phyloP scores from a whole-genome alignment of 1,140 invertebrate species.

The Heliothis virescens region DNA sequence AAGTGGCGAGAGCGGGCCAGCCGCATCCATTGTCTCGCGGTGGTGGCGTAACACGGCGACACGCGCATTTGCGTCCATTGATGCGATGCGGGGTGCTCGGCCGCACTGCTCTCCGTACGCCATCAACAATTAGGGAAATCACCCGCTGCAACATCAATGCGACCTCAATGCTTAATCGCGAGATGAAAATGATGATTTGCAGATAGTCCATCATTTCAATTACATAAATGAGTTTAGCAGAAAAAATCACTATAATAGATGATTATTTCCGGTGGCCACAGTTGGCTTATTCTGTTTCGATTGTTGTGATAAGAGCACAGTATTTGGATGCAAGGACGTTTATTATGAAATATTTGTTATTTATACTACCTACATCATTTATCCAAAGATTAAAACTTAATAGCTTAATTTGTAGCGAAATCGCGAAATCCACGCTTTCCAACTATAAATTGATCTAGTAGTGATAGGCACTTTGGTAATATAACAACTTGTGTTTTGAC shows the following conservation, averaged over 20 bases:
- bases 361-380: background rate
- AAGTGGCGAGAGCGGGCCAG: slow-evolving; percentile 64
- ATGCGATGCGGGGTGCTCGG: slow-evolving; percentile 61
- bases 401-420: too few relatives aligned
- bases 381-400: too few relatives aligned
- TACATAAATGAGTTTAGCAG: slow-evolving; percentile 74
- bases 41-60: slow-evolving; percentile 80
- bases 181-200: slow-evolving; percentile 77
- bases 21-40: slow-evolving; percentile 69
- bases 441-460: too few relatives aligned
- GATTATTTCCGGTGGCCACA: slow-evolving; percentile 78
- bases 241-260: slow-evolving; percentile 76
- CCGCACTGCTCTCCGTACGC: slow-evolving; percentile 48
- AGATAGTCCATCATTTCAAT: slow-evolving; percentile 72
- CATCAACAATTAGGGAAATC: slow-evolving; percentile 72
- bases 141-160: slow-evolving; percentile 67
- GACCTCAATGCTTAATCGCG: slow-evolving; percentile 78
- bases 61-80: slow-evolving; percentile 81
- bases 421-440: background rate
- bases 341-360: slow-evolving; percentile 34
- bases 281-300: slow-evolving; percentile 71
- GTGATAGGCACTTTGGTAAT: background rate
- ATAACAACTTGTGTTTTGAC: slow-evolving; percentile 28
- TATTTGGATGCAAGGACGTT: slow-evolving; percentile 73
- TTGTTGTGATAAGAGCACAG: slow-evolving; percentile 60